Conservation (phyloP, 37 sponge, comb jelly and placozoan species). For the Spongilla lacustris region DNA sequence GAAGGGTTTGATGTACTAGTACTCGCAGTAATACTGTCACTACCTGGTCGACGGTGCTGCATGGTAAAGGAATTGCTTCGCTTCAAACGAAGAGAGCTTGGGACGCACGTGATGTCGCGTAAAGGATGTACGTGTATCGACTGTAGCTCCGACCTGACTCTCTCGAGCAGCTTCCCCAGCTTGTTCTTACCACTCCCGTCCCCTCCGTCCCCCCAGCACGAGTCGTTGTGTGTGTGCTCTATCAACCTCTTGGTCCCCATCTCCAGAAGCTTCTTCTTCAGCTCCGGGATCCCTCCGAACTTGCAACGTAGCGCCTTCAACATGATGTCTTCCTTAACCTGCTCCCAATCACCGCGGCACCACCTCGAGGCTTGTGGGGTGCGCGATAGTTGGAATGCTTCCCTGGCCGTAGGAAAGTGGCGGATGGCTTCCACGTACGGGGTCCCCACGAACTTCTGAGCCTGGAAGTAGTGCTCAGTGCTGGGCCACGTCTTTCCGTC, state of each 20-base stretch:
- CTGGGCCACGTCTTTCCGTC: slow-evolving; percentile 72
- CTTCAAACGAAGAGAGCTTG: too few relatives aligned
- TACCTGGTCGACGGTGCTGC: too few relatives aligned
- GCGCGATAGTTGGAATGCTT: slow-evolving; percentile 73
- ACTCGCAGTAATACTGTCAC: too few relatives aligned
- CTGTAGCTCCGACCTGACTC: slow-evolving; percentile 32
- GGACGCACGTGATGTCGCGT: background rate
- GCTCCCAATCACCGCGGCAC: slow-evolving; percentile 70
- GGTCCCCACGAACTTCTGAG: slow-evolving; percentile 86
- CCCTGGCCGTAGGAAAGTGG: slow-evolving; percentile 27
- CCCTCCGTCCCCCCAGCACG: slow-evolving; percentile 89
- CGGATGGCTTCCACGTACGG: slow-evolving; percentile 63
- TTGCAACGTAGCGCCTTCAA: slow-evolving; percentile 55
- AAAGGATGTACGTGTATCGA: background rate
- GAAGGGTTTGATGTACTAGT: too few relatives aligned
- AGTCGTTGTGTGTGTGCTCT: slow-evolving; percentile 73
- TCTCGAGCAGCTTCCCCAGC: slow-evolving; percentile 70
- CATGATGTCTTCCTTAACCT: slow-evolving; percentile 75
- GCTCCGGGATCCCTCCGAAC: slow-evolving; percentile 47
- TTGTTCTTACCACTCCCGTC: slow-evolving; percentile 72
- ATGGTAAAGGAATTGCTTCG: too few relatives aligned
- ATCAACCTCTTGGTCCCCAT: slow-evolving; percentile 60
- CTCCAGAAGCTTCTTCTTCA: slow-evolving; percentile 36
- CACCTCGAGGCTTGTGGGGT: slow-evolving; percentile 34
- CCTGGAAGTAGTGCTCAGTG: slow-evolving; percentile 89